Base-by-base conservation (phyloP, 2,888 invertebrate species). In the Anticlea derivata region DNA sequence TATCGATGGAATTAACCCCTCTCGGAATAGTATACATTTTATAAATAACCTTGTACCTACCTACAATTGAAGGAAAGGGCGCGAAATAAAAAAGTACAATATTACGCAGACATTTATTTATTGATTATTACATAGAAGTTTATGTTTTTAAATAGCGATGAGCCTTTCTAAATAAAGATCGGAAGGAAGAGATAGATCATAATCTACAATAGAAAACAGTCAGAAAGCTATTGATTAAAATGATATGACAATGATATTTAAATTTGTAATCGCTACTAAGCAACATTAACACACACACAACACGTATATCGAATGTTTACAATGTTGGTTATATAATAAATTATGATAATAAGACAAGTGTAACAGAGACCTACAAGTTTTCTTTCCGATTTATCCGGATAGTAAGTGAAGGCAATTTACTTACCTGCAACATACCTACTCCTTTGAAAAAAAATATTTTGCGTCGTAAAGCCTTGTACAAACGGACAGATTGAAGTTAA, bases 161-260 rank as follows among this genome's bases (percentile, higher is more conserved):
- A 60, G 50, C 59, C 53, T 61, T 56, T 58, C 58, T 58, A 55
- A 61, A 61, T 60, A 49, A 53, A 59, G 38, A 55, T 35, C 46
- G 56, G 45, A 48, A 10, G 50, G 33, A 55, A 33, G 41, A 33
- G 33, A 53, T 49, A 50, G 13, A 35, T 13, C 7, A 30, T 11
- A 12, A 34, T 31, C 7, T 22, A 31, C 7, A 33, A 39, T 24
- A 31, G 5, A 38, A 31, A 2, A 38, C 29, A 31, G 26, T 29
- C 3, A 31, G 44, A 37, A 40, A 47, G 27, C 37, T 52, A 46
- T 46, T 41, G 35, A 38, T 27, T 17, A 11, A 31, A 34, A 39
- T 47, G 50, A 47, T 50, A 50, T 55, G 47, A 34, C 31, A 24
- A 43, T 43, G 44, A 40, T 53, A 53, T 51, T 40, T n/a, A n/a